These are phyloP conservation scores for Mallotus villosus DNA, from an alignment of 2,797 vertebrate species.

Conservation along the genomic window DNA sequence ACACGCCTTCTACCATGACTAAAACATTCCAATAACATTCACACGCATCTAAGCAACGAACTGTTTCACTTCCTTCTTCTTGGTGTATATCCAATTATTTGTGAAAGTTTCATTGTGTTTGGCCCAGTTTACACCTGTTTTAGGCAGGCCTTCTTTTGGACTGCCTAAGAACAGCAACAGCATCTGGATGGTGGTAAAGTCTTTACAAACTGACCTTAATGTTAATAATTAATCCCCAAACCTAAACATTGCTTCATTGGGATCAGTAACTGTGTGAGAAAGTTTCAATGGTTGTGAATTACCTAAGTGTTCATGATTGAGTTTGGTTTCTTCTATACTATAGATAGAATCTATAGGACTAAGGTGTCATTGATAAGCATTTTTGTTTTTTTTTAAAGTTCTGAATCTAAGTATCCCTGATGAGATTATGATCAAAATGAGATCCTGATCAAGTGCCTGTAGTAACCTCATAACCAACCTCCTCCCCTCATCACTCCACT, in stretches of 20 bases:
- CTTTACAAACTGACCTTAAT: not conserved
- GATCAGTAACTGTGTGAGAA: no score
- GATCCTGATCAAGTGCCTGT: no score
- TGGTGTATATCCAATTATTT: not conserved
- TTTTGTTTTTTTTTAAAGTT: no score
- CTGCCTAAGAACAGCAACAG: not conserved
- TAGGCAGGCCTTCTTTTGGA: not conserved
- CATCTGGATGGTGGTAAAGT: not conserved
- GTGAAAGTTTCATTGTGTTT: not conserved
- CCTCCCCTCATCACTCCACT: no score
- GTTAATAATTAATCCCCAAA: not conserved
- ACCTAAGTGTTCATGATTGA: no score
- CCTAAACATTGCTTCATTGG: not conserved
- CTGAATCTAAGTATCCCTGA: no score
- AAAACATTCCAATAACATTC: slow-evolving; percentile 45
- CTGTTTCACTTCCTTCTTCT: not conserved
- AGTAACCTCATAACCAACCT: no score
- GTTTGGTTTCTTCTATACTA: no score
- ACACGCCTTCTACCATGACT: slow-evolving; percentile 19
- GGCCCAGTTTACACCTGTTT: not conserved
- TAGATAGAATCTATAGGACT: no score
- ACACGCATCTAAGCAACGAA: not conserved
- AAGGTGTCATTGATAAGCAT: no score
- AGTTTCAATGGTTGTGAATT: no score
- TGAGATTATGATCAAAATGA: no score